phyloP scores from a whole-genome alignment of 1,140 invertebrate genomes.

The Lerema accius region DNA sequence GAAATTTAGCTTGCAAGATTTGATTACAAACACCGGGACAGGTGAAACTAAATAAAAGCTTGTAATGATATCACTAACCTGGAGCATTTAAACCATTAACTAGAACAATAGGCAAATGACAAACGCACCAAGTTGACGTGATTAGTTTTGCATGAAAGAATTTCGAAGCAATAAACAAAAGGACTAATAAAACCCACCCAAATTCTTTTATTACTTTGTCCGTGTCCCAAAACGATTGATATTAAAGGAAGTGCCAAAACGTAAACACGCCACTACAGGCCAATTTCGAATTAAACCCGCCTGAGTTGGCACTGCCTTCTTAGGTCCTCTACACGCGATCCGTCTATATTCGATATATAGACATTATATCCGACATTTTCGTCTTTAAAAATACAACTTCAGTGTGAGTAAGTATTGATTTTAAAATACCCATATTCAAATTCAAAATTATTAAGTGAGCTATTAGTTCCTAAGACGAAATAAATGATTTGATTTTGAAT shows the following conservation, averaged over 20 bases:
- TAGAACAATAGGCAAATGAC: not conserved
- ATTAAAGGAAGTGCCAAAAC: slow-evolving; percentile 60
- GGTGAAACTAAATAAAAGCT: too few species aligned
- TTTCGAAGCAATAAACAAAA: slow-evolving; percentile 1
- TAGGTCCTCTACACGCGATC: slow-evolving; percentile 8
- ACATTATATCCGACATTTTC: too few species aligned
- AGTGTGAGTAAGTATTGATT: too few species aligned
- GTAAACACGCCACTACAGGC: slow-evolving; percentile 36
- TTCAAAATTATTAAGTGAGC: too few species aligned
- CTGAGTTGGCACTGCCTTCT: slow-evolving; percentile 51
- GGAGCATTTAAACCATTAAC: slow-evolving; percentile 6
- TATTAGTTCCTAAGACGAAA: too few species aligned
- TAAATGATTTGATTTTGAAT: too few species aligned
- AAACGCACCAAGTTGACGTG: not conserved
- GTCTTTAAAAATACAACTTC: too few species aligned
- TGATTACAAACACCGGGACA: too few species aligned
- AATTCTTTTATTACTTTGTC: slow-evolving; percentile 24
- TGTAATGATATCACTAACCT: too few species aligned
- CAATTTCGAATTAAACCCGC: slow-evolving; percentile 69
- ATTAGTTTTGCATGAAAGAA: not conserved
- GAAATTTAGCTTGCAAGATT: too few species aligned
- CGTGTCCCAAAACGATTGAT: slow-evolving; percentile 46
- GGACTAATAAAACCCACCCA: slow-evolving; percentile 2
- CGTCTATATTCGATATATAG: not conserved
- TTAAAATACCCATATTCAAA: too few species aligned